Evolutionary conservation across 1,140 invertebrate genomes (phyloP), one percentile per base, ranked within the genome.

Genomic region (Sarcophaga bullata): DNA sequence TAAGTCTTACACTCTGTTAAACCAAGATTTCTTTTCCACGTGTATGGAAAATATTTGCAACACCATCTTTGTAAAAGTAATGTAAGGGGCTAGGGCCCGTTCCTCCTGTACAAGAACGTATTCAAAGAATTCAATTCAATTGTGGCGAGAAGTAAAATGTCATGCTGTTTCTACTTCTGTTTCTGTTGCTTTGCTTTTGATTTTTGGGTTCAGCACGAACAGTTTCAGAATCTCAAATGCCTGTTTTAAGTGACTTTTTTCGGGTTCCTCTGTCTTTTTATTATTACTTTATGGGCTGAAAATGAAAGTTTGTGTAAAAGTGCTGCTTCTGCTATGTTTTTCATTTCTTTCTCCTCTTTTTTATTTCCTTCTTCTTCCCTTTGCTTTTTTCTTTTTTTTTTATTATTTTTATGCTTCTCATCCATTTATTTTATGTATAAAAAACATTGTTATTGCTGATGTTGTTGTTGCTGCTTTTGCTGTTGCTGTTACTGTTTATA

Each of bases 301-400:
- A 58, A 58, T 58, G 54, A 58, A 58, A 58, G 54, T 58, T 58
- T 13, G 15, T 58, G 54, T n/a, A 58, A 58, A 58, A 58, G 54
- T 58, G 13, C 15, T 58, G 54, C 54, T 58, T n/a, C 13, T 7
- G 25, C 25, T 37, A 37, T 37, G 4, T 58, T 58, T 37, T 58
- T n/a, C 13, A 37, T 2, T 37, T 58, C 15, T 58, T 58, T 13
- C 7, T 58, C n/a, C n/a, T 58, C 13, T n/a, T n/a, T n/a, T n/a
- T n/a, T n/a, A n/a, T n/a, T n/a, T n/a, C n/a, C n/a, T n/a, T 37
- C 25, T 37, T 37, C 25, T 37, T 37, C 25, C 25, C 25, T 37
- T 37, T 37, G 15, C 54, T 7, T 58, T 58, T 37, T 58, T n/a
- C 13, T 58, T 58, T 15, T 58, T 13, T n/a, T 58, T 58, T 58